Evolutionary conservation across 1,140 invertebrate genomes (phyloP).

Genomic region (Magallana gigas): DNA sequence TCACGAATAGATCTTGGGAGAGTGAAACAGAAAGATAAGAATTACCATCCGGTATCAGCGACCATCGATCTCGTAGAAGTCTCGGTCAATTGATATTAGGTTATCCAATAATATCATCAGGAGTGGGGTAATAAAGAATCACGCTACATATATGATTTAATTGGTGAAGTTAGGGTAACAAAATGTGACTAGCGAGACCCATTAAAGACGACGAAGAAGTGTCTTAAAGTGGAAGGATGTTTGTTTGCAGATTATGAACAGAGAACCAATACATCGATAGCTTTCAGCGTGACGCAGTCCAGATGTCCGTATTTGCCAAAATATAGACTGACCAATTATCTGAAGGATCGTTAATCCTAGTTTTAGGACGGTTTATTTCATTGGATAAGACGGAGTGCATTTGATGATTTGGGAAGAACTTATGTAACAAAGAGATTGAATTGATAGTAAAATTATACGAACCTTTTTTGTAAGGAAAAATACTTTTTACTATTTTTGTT

Average conservation of each 20-base stretch:
- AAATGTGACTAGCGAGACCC: constrained; percentile 1
- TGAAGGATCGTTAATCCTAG: neutral
- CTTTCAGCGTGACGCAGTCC: neutral
- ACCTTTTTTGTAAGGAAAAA: too few species aligned
- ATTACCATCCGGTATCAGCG: too few species aligned
- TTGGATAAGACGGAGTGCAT: neutral
- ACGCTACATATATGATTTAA: neutral
- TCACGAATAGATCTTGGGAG: too few species aligned
- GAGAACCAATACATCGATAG: neutral
- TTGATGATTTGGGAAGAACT: too few species aligned
- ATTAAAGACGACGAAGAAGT: neutral
- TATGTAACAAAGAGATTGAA: too few species aligned
- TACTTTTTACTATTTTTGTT: too few species aligned
- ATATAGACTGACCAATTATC: constrained; percentile 18
- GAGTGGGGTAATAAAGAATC: neutral
- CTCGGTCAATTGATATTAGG: neutral
- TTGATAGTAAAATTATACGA: too few species aligned
- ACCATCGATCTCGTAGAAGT: neutral
- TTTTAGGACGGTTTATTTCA: neutral
- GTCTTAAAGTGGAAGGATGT: neutral
- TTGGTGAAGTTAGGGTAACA: neutral
- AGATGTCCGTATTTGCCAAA: constrained; percentile 28
- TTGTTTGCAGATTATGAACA: constrained; percentile 7
- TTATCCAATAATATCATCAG: neutral
- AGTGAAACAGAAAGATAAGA: too few species aligned